phyloP scores from a whole-genome alignment of 2,113 vertebrate species.

The Salminus brasiliensis region DNA sequence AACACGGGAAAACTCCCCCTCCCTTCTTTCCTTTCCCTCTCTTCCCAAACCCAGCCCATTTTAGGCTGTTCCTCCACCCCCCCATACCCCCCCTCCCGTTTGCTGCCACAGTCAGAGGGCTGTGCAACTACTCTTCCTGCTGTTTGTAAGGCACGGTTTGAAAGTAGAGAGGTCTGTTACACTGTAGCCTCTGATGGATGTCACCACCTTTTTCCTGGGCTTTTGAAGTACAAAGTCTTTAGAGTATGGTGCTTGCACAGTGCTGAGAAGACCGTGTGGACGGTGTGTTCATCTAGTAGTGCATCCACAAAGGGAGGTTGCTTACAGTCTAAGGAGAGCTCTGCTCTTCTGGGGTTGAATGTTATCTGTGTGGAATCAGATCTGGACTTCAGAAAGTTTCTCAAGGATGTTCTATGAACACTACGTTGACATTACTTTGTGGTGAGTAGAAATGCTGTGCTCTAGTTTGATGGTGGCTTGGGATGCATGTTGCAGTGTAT shows the following conservation, averaged over 20 bases:
- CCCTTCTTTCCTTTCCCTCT: conserved; percentile 58
- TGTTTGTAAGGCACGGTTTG: conserved; percentile 62
- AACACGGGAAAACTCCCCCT: conserved; percentile 61
- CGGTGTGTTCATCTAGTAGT: conserved; percentile 7
- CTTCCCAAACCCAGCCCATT: conserved; percentile 74
- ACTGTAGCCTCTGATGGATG: conserved; percentile 72
- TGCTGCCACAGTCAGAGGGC: conserved; percentile 55
- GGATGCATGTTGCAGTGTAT: background rate
- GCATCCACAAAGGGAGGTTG: conserved; percentile 4
- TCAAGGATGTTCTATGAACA: conserved; percentile 1
- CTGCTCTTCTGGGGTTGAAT: background rate
- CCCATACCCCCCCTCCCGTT: conserved; percentile 32
- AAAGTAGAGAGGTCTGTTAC: conserved; percentile 68
- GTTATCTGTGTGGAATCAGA: conserved; percentile 19
- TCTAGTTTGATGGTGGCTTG: background rate
- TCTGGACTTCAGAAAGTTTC: conserved; percentile 35
- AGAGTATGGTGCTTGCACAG: conserved; percentile 10
- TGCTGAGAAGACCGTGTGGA: conserved; percentile 13
- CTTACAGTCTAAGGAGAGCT: background rate
- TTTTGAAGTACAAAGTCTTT: conserved; percentile 21
- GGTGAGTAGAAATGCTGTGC: conserved; percentile 30
- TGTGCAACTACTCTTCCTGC: conserved; percentile 77
- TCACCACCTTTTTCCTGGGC: conserved; percentile 72
- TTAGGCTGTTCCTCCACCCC: conserved; percentile 75
- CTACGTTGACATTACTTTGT: background rate